phyloP scores from a whole-genome alignment of 2,888 invertebrate species.

The Troides aeacus region DNA sequence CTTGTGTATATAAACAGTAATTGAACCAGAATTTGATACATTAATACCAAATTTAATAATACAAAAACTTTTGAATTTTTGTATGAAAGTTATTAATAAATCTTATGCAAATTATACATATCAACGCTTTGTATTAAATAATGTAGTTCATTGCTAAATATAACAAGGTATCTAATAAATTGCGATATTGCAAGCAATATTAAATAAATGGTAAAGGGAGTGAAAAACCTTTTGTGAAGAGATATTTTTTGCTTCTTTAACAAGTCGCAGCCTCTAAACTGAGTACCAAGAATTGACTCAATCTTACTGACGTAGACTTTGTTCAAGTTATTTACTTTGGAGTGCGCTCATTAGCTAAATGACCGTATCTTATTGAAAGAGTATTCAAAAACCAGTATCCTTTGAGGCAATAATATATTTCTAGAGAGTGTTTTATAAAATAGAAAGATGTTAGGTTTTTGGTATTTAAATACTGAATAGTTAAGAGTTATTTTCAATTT shows the following conservation, averaged over 20 bases:
- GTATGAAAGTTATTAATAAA: too few relatives aligned
- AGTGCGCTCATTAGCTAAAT: conserved; percentile 75
- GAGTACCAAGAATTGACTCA: conserved; percentile 61
- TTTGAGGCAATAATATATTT: conserved; percentile 21
- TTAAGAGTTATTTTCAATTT: conserved; percentile 6
- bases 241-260: background rate
- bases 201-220: too few relatives aligned
- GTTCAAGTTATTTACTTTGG: conserved; percentile 71
- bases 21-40: too few relatives aligned
- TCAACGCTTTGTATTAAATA: too few relatives aligned
- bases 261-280: conserved; percentile 46
- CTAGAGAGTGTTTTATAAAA: background rate
- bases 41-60: too few relatives aligned
- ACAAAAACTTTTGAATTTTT: too few relatives aligned
- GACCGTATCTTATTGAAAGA: conserved; percentile 69
- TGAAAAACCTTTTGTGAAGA: background rate
- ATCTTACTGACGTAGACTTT: conserved; percentile 67
- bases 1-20: too few relatives aligned
- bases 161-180: too few relatives aligned
- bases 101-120: too few relatives aligned
- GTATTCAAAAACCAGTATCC: conserved; percentile 50
- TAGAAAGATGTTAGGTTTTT: background rate
- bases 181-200: too few relatives aligned
- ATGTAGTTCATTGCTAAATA: too few relatives aligned
- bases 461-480: background rate